These are phyloP conservation scores for Syrmaticus mikado DNA, from an alignment of 2,113 vertebrate species.

Conservation along the genomic window DNA sequence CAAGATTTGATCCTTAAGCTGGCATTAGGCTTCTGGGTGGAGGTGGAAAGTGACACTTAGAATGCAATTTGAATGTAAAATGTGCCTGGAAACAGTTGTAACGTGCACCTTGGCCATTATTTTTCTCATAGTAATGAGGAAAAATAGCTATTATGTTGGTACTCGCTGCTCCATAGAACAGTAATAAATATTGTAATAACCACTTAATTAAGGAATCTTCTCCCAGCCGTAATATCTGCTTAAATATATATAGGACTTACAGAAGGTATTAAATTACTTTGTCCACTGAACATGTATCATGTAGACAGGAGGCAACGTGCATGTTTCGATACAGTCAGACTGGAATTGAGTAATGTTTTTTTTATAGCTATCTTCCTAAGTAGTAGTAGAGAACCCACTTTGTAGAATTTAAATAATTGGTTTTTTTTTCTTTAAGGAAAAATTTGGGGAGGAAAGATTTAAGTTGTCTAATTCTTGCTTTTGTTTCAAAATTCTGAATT, in stretches of 20 bases:
- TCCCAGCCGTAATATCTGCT: not conserved
- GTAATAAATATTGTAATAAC: slow-evolving; percentile 15
- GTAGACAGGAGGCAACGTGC: rapidly evolving
- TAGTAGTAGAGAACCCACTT: not conserved
- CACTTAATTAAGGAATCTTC: not conserved
- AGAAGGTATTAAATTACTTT: not conserved
- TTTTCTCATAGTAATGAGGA: slow-evolving; percentile 17
- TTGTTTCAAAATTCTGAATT: not conserved
- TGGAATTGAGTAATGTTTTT: not conserved
- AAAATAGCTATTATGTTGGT: slow-evolving; percentile 33
- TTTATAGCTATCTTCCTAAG: not conserved
- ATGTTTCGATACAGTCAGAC: not conserved
- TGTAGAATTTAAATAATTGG: not conserved
- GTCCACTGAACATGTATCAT: not conserved
- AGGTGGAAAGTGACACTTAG: not conserved
- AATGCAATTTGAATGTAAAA: not conserved
- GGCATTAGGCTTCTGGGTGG: not conserved
- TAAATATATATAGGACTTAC: not conserved
- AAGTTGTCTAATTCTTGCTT: not conserved
- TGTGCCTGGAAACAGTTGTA: not conserved
- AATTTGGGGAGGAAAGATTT: not conserved
- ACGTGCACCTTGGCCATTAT: not conserved
- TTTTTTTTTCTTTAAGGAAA: not conserved
- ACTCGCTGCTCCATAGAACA: not conserved
- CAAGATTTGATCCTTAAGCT: not conserved